These are phyloP conservation scores for Sebastes schlegelii DNA, from an alignment of 2,113 vertebrate genomes.

Conservation along the genomic window DNA sequence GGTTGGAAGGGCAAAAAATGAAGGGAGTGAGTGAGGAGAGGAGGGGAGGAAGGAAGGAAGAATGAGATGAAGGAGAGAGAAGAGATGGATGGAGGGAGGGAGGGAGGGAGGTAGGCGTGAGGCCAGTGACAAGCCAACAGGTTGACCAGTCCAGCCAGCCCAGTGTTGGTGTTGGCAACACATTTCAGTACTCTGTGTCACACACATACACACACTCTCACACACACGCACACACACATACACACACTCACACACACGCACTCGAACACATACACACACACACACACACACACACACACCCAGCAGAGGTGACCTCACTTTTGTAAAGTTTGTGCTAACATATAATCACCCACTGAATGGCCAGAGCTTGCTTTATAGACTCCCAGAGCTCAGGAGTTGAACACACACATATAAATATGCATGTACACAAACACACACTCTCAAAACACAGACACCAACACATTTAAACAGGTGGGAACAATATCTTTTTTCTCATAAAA, in stretches of 20 bases:
- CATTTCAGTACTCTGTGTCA: slow-evolving; percentile 6
- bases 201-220: slow-evolving; percentile 20
- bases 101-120: background rate
- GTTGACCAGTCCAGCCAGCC: slow-evolving; percentile 47
- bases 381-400: slow-evolving; percentile 36
- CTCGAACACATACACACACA: slow-evolving; percentile 13
- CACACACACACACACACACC: background rate
- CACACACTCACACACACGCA: slow-evolving; percentile 27
- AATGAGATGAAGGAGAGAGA: background rate
- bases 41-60: background rate
- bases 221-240: slow-evolving; percentile 1
- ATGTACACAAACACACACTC: slow-evolving; percentile 3
- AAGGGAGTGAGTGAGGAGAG: no score
- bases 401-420: slow-evolving; percentile 26
- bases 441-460: background rate
- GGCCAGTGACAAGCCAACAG: slow-evolving; percentile 44
- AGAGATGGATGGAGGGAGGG: background rate
- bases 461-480: background rate
- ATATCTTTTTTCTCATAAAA: no score
- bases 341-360: slow-evolving; percentile 69
- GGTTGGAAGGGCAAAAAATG: no score
- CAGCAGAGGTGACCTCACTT: slow-evolving; percentile 68
- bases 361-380: slow-evolving; percentile 64
- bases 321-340: slow-evolving; percentile 75
- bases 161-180: slow-evolving; percentile 64